phyloP scores from a whole-genome alignment of 2,888 invertebrate species.

The Pocota personata region DNA sequence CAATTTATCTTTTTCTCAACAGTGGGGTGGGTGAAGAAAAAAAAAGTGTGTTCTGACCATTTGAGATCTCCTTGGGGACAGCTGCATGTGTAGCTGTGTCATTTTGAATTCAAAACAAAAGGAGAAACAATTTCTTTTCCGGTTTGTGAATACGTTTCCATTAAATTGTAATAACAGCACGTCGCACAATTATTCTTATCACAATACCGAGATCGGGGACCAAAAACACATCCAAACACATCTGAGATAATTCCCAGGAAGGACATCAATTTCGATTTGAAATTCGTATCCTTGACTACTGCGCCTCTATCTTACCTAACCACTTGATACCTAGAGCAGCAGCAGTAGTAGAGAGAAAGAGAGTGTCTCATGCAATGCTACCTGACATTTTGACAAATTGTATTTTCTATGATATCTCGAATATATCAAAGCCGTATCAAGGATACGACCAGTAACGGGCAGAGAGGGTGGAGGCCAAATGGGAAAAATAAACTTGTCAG shows the following conservation, averaged over 20 bases:
- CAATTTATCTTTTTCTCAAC: slow-evolving; percentile 39
- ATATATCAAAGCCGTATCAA: slow-evolving; percentile 61
- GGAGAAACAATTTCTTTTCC: not conserved
- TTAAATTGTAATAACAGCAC: slow-evolving; percentile 60
- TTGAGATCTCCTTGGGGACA: not conserved
- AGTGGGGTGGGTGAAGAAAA: not conserved
- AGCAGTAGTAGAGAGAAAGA: too few relatives aligned
- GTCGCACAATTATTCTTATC: slow-evolving; percentile 67
- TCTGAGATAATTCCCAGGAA: slow-evolving; percentile 60
- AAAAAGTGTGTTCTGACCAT: not conserved
- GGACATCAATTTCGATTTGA: slow-evolving; percentile 70
- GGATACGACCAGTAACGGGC: slow-evolving; percentile 5
- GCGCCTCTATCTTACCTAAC: not conserved
- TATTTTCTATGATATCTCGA: slow-evolving; percentile 70
- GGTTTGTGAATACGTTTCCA: slow-evolving; percentile 11
- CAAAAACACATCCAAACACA: slow-evolving; percentile 33
- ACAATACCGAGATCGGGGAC: slow-evolving; percentile 11
- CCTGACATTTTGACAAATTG: slow-evolving; percentile 74
- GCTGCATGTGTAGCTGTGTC: not conserved
- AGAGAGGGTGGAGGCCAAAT: slow-evolving; percentile 29
- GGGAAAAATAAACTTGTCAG: slow-evolving; percentile 72
- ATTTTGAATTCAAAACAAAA: slow-evolving; percentile 36
- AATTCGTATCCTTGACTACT: slow-evolving; percentile 46
- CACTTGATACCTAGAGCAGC: slow-evolving; percentile 53
- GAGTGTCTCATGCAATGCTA: slow-evolving; percentile 58